Evolutionary conservation across 2,113 vertebrate genomes (phyloP).

Genomic region (Gambusia affinis): DNA sequence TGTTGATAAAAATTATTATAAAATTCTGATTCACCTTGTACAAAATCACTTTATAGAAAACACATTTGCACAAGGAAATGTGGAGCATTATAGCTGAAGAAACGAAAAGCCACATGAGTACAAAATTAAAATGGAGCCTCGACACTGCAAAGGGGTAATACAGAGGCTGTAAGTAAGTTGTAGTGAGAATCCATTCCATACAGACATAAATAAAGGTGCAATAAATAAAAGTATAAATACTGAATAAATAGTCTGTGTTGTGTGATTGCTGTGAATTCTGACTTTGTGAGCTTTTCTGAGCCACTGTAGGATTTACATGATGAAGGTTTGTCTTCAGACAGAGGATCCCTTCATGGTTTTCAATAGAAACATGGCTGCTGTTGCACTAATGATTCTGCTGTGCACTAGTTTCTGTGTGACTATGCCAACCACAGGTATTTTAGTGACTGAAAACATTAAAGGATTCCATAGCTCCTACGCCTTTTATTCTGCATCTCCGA

Average conservation of each 20-base stretch:
- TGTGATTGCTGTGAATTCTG: slow-evolving; percentile 72
- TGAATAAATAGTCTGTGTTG: slow-evolving; percentile 77
- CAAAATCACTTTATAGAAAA: slow-evolving; percentile 99
- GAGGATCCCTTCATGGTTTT: background rate
- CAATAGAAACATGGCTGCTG: background rate
- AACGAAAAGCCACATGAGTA: slow-evolving; percentile 77
- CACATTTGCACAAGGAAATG: slow-evolving; percentile 98
- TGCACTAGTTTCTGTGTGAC: slow-evolving; percentile 1
- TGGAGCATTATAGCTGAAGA: slow-evolving; percentile 83
- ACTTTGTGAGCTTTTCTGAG: slow-evolving; percentile 60
- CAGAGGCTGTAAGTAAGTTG: slow-evolving; percentile 48
- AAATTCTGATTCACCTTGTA: slow-evolving; percentile 89
- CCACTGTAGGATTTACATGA: slow-evolving; percentile 42
- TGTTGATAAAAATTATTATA: slow-evolving; percentile 99
- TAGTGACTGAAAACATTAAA: background rate
- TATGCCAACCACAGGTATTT: background rate
- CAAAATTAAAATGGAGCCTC: slow-evolving; percentile 63
- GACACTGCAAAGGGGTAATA: slow-evolving; percentile 48
- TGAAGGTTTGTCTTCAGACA: slow-evolving; percentile 20
- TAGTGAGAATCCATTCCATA: slow-evolving; percentile 79
- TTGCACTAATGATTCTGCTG: background rate
- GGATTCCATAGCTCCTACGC: too few relatives aligned
- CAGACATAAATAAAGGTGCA: slow-evolving; percentile 73
- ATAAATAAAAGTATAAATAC: slow-evolving; percentile 80
- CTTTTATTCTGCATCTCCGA: background rate